Base-by-base conservation (phyloP, 2,797 vertebrate genomes). In the Pygocentrus nattereri region DNA sequence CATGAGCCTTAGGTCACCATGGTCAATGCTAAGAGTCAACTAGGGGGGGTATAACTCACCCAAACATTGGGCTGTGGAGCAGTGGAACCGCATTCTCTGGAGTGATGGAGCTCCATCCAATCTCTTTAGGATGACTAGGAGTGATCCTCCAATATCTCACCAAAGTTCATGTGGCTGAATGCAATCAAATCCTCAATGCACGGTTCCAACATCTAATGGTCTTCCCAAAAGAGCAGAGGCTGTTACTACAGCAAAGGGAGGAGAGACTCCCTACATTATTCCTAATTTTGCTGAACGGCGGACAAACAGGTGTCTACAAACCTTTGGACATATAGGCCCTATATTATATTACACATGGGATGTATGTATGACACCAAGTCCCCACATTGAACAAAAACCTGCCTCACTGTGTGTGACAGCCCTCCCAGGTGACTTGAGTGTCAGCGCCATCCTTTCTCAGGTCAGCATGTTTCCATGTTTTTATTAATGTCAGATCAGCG, bases 401-500 rank as follows among this genome's bases (percentile, higher is more conserved):
- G 41, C 10, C 10, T 11, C 38, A 56, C n/a, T 61, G 27, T 59
- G 61, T 41, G 34, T 76, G 44, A n/a, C 4, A 34, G 44, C 58
- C 58, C 77, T 74, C 64, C 67, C 31, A 74, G 72, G 69, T 80
- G 79, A 83, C 72, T 59, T 56, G 18, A 80, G 50, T 65, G 78
- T 73, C 75, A 85, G 71, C 75, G 69, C 70, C 78, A 56, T 47
- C 74, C 19, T 62, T 50, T 85, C 73, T 82, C 62, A 87, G 79
- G 74, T 80, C 79, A 73, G 71, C 71, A 76, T 78, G 47, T 76
- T 84, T 87, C 78, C 61, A 64, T 84, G 75, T 75, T 83, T 84
- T 87, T 88, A 84, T 88, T 90, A 87, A 88, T 87, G 84, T 81
- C 78, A 83, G 81, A 88, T 89, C 79, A 86, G 80, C 78, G 80